Evolutionary conservation across 2,113 vertebrate genomes (phyloP), one percentile per base, ranked within the genome.

Genomic region (Vidua macroura): DNA sequence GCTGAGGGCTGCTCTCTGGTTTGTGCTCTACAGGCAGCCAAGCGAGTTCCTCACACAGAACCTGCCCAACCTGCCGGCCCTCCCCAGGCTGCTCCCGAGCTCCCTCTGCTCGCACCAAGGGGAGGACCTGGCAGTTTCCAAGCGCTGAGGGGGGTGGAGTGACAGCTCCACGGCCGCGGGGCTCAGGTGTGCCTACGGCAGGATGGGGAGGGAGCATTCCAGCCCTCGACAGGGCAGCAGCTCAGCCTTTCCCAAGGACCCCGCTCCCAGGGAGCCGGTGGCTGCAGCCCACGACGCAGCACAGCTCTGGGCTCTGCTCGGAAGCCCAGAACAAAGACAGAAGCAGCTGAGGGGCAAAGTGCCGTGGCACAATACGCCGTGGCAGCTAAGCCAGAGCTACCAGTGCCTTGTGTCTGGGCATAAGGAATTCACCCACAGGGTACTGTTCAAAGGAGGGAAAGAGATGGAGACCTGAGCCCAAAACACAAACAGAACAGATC

Each of bases 151-250:
- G 37, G 33, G 25, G 8, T 11, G 44, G 31, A 28, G 31, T 23
- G 27, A 46, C 2, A 17, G 77, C 0, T 0, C 60, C 43, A 25
- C 3, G 11, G 49, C 63, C 7, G 10, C 5, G 0, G 44, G 72
- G 75, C 62, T 68, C 62, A 10, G 12, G 22, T 1, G 7, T 41
- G 60, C 58, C 72, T 19, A 4, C 30, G 76, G 67, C 67, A 44
- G 66, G 74, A 51, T 9, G 46, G 3, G 3, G 39, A 66, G 1
- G 5, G 58, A 20, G 8, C 0, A 7, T 35, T 64, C 30, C 44
- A 56, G 20, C 22, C 56, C 64, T 56, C 4, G 0, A 6, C 35
- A 15, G 2, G 9, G 64, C 85, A 27, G 22, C 14, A 11, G 33
- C 0, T 2, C 64, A 20, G 73, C 49, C 22, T 43, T 56, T 83